Evolutionary conservation across 2,797 vertebrate genomes (phyloP).

Genomic region (Orestias chungarensis): DNA sequence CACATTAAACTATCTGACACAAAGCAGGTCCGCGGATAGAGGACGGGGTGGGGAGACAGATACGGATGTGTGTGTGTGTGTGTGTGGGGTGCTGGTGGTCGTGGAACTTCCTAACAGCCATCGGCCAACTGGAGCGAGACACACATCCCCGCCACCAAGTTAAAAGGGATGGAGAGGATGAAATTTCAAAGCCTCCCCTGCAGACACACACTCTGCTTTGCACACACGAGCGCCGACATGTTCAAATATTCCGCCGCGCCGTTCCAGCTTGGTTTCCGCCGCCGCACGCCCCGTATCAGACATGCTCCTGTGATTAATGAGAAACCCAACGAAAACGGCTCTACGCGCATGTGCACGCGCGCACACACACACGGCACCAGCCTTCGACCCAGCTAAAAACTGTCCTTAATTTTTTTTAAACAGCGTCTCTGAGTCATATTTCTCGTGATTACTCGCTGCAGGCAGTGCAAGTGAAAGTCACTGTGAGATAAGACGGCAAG

Average conservation of each 20-base stretch:
- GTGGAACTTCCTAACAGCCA: slow-evolving; percentile 68
- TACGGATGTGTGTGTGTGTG: slow-evolving; percentile 27
- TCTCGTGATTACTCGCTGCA: slow-evolving; percentile 64
- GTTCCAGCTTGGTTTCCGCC: slow-evolving; percentile 54
- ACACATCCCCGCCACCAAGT: slow-evolving; percentile 67
- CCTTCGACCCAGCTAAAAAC: slow-evolving; percentile 45
- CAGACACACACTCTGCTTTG: slow-evolving; percentile 71
- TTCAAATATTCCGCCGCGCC: slow-evolving; percentile 68
- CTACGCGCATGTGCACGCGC: not conserved
- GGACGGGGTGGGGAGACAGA: slow-evolving; percentile 22
- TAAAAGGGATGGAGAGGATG: slow-evolving; percentile 75
- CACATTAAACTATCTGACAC: slow-evolving; percentile 77
- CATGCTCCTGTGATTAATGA: slow-evolving; percentile 68
- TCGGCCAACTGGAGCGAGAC: slow-evolving; percentile 66
- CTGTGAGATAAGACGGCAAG: slow-evolving; percentile 56
- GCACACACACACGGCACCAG: not conserved
- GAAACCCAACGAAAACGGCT: slow-evolving; percentile 48
- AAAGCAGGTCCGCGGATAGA: slow-evolving; percentile 63
- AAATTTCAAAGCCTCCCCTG: slow-evolving; percentile 78
- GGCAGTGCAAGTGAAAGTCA: slow-evolving; percentile 59
- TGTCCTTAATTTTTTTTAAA: slow-evolving; percentile 65
- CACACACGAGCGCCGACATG: slow-evolving; percentile 70
- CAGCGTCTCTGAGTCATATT: slow-evolving; percentile 44
- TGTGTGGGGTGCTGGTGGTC: slow-evolving; percentile 22
- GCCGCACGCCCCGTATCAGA: slow-evolving; percentile 50